Evolutionary conservation across 2,797 vertebrate species (phyloP).

Genomic region (Meda fulgida): DNA sequence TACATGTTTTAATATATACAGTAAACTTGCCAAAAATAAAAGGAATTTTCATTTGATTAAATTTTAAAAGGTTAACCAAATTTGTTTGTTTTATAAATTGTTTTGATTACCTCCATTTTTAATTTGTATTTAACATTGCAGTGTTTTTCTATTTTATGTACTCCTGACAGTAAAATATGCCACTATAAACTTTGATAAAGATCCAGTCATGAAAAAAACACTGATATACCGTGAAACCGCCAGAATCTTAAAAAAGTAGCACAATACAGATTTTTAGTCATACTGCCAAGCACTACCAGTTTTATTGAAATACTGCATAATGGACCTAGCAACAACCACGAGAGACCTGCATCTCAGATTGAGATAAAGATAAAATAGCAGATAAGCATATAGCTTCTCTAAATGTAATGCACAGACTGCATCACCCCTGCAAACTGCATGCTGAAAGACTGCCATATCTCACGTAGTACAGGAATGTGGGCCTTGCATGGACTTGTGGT

Average conservation of each 20-base stretch:
- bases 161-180: not conserved
- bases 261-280: not conserved
- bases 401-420: not conserved
- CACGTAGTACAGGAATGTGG: slow-evolving; percentile 65
- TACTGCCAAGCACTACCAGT: not conserved
- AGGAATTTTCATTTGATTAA: no score
- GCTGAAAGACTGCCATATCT: slow-evolving; percentile 61
- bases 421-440: not conserved
- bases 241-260: not conserved
- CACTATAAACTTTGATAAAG: not conserved
- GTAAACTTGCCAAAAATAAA: no score
- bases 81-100: no score
- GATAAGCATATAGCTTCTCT: not conserved
- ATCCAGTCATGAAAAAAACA: not conserved
- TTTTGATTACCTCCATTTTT: no score
- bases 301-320: not conserved
- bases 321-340: not conserved
- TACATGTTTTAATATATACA: no score
- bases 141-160: not conserved
- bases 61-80: no score
- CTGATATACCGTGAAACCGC: not conserved
- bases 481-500: slow-evolving; percentile 59
- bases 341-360: not conserved
- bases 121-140: not conserved
- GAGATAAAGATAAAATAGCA: not conserved